Percentiles rank a stretch among this genome's conserved stretches.
Evolutionary conservation across 2,113 vertebrate genomes (phyloP).

Genomic region (Hemiscyllium ocellatum): DNA sequence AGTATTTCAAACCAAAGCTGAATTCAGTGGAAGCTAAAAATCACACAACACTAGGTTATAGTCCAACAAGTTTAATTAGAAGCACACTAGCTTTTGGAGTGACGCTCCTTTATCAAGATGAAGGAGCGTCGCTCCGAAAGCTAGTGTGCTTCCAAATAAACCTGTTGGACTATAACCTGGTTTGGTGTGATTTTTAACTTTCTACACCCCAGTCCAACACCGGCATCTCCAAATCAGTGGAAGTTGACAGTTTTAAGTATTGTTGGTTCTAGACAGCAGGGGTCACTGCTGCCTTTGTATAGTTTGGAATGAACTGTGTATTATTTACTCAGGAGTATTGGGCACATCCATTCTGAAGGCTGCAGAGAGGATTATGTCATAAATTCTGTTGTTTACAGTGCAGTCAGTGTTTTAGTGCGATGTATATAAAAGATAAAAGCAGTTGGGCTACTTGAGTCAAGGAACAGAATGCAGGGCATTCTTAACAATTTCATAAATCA

Average conservation of each 20-base stretch:
- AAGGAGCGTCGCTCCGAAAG: no score
- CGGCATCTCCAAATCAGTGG: no score
- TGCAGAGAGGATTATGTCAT: background rate
- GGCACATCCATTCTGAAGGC: background rate
- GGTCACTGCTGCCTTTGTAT: constrained; percentile 31
- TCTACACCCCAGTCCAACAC: no score
- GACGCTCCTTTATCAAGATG: no score
- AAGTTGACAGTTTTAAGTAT: background rate
- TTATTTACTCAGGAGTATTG: background rate
- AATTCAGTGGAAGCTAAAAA: no score
- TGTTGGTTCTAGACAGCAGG: background rate
- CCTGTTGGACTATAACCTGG: no score
- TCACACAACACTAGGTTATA: no score
- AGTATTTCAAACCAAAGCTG: background rate
- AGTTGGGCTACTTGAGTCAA: background rate
- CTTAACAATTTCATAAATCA: background rate
- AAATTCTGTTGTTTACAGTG: background rate
- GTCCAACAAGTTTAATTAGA: no score
- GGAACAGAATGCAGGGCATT: background rate
- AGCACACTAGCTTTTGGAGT: no score
- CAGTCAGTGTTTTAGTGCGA: background rate
- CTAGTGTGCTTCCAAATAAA: no score
- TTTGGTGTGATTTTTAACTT: no score
- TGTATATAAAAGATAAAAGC: no score
- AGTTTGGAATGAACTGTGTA: background rate